phyloP scores from a whole-genome alignment of 2,888 invertebrate genomes.

The Ophonus ardosiacus region DNA sequence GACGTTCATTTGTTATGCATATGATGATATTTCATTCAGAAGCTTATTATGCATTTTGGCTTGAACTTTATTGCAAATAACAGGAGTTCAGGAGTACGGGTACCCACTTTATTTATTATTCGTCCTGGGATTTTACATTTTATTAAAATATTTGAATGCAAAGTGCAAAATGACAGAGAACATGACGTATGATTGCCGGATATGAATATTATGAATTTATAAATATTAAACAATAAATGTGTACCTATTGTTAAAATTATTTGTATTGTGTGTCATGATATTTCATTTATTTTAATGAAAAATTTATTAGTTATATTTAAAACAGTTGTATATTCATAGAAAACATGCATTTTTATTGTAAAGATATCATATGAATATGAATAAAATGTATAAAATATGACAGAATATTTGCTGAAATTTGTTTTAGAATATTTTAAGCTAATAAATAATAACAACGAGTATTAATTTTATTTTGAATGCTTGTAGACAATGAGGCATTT shows the following conservation, averaged over 20 bases:
- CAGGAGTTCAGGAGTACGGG: neutral
- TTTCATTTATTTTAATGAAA: neutral
- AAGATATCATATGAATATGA: neutral
- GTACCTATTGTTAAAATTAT: neutral
- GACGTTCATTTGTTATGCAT: slow-evolving; percentile 40
- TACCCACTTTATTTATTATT: slow-evolving; percentile 17
- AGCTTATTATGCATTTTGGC: slow-evolving; percentile 43
- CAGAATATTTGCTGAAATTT: too few relatives aligned
- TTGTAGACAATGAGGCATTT: too few relatives aligned
- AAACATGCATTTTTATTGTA: neutral
- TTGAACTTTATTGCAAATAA: neutral
- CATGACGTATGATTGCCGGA: slow-evolving; percentile 8
- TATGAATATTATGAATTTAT: slow-evolving; percentile 26
- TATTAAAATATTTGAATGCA: slow-evolving; percentile 26
- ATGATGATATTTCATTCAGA: slow-evolving; percentile 27
- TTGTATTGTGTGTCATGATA: neutral
- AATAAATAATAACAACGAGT: too few relatives aligned
- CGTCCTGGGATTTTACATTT: slow-evolving; percentile 8
- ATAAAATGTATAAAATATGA: neutral
- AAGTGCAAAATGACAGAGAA: neutral
- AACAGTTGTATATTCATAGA: neutral
- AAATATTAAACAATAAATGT: slow-evolving; percentile 26
- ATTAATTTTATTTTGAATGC: too few relatives aligned
- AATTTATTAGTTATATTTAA: neutral
- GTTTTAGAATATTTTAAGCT: too few relatives aligned